These are phyloP conservation scores for Mesocricetus auratus DNA, from an alignment of 2,113 vertebrate species.

Conservation along the genomic window DNA sequence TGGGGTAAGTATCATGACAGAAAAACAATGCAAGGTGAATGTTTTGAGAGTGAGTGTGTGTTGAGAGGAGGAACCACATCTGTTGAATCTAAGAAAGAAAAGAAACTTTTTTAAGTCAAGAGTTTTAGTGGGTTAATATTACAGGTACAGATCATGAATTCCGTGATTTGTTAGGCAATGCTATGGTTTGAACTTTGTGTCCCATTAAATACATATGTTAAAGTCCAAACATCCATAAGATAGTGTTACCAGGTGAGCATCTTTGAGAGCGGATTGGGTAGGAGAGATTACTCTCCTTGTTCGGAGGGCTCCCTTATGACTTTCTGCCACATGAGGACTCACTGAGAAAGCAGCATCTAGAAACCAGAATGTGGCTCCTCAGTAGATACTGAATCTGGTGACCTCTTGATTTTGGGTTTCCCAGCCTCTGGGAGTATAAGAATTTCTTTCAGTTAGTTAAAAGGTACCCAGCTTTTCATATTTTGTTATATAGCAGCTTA, in stretches of 20 bases:
- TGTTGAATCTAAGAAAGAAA: background rate
- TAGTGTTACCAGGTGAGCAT: background rate
- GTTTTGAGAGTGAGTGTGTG: background rate
- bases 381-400: background rate
- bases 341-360: accelerated
- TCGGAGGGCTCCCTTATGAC: background rate
- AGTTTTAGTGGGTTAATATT: background rate
- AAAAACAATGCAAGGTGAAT: background rate
- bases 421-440: background rate
- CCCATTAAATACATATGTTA: background rate
- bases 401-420: background rate
- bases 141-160: background rate
- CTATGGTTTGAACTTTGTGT: background rate
- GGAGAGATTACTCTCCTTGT: background rate
- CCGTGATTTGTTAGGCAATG: background rate
- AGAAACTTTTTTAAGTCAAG: background rate
- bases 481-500: background rate
- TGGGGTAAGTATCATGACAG: background rate
- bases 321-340: background rate
- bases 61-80: background rate
- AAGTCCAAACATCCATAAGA: background rate
- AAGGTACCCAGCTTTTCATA: background rate
- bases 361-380: background rate
- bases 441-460: background rate
- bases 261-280: background rate